These are phyloP conservation scores for Thunnus thynnus DNA, from an alignment of 2,113 vertebrate genomes.

Conservation along the genomic window DNA sequence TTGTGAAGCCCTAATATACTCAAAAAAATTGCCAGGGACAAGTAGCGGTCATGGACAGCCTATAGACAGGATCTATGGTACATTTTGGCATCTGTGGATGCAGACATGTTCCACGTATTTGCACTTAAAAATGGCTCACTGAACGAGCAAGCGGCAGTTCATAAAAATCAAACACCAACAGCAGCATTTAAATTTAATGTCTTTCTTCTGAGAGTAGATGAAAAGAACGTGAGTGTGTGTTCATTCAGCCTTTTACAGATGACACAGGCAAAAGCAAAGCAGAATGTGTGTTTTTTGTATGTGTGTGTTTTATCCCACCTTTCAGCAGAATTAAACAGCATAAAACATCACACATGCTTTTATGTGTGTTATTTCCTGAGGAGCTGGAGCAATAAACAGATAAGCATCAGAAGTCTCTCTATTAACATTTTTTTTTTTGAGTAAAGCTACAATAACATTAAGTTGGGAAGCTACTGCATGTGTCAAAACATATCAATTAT, in stretches of 20 bases:
- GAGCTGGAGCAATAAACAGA: too few species aligned
- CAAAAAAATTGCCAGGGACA: too few species aligned
- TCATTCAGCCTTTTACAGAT: constrained; percentile 2
- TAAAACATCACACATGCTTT: not conserved
- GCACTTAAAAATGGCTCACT: too few species aligned
- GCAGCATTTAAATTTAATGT: too few species aligned
- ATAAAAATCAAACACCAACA: too few species aligned
- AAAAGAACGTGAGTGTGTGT: not conserved
- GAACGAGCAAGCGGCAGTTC: too few species aligned
- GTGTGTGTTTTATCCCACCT: not conserved
- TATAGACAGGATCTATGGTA: too few species aligned
- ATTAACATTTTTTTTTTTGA: not conserved
- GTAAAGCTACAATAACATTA: not conserved
- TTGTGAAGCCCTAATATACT: too few species aligned
- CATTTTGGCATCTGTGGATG: too few species aligned
- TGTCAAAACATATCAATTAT: not conserved
- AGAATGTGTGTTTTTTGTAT: not conserved
- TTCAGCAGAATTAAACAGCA: not conserved
- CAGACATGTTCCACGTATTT: too few species aligned
- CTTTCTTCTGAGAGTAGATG: too few species aligned
- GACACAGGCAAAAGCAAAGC: not conserved
- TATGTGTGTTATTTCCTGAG: not conserved
- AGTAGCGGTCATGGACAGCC: too few species aligned
- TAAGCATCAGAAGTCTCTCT: not conserved
- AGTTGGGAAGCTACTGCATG: not conserved